phyloP scores from a whole-genome alignment of 2,888 invertebrate genomes.

The Podotricha telesiphe region DNA sequence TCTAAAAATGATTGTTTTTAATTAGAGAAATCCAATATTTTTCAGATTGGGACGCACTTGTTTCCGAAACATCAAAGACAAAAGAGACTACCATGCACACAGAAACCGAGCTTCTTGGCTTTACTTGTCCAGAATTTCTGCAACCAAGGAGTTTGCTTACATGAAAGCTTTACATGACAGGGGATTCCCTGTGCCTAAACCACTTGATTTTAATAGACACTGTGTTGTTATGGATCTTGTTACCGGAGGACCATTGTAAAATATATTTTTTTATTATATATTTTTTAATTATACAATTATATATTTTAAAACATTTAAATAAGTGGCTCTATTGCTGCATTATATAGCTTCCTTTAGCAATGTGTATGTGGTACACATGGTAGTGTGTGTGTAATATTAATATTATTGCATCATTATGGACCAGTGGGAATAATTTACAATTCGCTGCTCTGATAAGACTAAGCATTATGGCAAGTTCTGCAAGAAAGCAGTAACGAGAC shows the following conservation, averaged over 20 bases:
- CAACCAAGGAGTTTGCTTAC: conserved; percentile 98
- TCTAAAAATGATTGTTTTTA: no score
- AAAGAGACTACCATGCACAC: conserved; percentile 98
- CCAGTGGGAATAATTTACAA: no score
- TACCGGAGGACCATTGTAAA: conserved; percentile 90
- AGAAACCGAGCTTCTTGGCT: conserved; percentile 96
- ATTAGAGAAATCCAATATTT: not conserved
- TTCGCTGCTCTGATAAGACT: no score
- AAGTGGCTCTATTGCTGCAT: no score
- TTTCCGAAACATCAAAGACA: conserved; percentile 97
- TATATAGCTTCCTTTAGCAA: no score
- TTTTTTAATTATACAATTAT: not conserved
- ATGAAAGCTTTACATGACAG: conserved; percentile 96
- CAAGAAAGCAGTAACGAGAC: no score
- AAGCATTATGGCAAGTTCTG: no score
- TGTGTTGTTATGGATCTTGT: conserved; percentile 98
- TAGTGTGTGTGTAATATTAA: no score
- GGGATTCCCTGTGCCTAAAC: conserved; percentile 97
- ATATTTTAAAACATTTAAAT: no score
- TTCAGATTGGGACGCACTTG: conserved; percentile 95
- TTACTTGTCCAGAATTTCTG: conserved; percentile 97
- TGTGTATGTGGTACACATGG: no score
- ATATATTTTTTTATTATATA: not conserved
- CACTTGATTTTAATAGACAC: conserved; percentile 97
- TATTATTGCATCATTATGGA: no score